phyloP scores from a whole-genome alignment of 2,113 vertebrate genomes.

The Centropristis striata region DNA sequence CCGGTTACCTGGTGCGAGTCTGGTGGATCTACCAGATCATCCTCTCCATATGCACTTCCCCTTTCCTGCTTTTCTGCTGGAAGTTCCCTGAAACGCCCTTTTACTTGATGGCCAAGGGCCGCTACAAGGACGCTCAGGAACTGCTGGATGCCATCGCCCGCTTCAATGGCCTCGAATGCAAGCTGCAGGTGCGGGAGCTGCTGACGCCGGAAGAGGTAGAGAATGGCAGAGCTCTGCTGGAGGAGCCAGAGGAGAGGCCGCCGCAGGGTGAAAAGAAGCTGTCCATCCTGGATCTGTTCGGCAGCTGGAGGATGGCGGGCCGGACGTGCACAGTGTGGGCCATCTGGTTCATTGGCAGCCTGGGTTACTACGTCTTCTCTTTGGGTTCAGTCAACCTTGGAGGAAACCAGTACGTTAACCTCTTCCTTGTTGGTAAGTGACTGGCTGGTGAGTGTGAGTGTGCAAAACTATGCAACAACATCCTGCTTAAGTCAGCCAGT shows the following conservation, averaged over 20 bases:
- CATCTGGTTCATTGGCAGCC: constrained; percentile 94
- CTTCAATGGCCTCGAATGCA: constrained; percentile 86
- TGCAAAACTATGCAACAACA: neutral
- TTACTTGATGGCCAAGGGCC: constrained; percentile 92
- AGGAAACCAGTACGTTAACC: constrained; percentile 93
- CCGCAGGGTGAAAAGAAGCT: constrained; percentile 82
- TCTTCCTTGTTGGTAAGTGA: constrained; percentile 91
- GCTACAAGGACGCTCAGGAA: constrained; percentile 87
- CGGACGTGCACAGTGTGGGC: constrained; percentile 93
- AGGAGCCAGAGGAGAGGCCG: constrained; percentile 8
- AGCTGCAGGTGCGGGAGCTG: constrained; percentile 88
- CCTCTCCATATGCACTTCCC: constrained; percentile 89
- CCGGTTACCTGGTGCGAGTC: constrained; percentile 90
- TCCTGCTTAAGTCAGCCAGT: neutral
- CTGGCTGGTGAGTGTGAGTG: neutral
- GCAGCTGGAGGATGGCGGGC: constrained; percentile 87
- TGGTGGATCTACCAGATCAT: constrained; percentile 96
- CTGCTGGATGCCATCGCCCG: constrained; percentile 88
- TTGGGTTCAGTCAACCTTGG: constrained; percentile 91
- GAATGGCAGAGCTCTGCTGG: constrained; percentile 45
- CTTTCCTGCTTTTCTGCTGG: constrained; percentile 95
- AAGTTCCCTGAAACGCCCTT: constrained; percentile 95
- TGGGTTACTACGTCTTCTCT: constrained; percentile 95
- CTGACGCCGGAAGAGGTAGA: constrained; percentile 71
- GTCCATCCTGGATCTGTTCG: constrained; percentile 90